These are phyloP conservation scores for Cyprinodon variegatus DNA, from an alignment of 2,113 vertebrate genomes.

Conservation along the genomic window DNA sequence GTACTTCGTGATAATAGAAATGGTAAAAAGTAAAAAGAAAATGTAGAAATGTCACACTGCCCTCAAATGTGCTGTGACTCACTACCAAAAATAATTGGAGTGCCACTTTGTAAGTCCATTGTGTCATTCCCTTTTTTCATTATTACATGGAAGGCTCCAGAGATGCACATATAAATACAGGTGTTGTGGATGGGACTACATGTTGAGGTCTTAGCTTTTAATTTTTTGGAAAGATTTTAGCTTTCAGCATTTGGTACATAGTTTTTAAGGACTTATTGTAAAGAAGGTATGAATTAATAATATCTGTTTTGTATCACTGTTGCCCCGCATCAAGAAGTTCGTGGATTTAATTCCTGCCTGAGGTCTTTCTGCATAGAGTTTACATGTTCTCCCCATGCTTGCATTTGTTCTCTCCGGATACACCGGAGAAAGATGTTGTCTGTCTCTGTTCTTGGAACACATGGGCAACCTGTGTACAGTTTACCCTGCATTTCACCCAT, in stretches of 20 bases:
- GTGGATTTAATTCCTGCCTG: too few species aligned
- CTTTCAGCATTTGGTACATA: neutral
- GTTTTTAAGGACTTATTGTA: neutral
- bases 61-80: constrained; percentile 22
- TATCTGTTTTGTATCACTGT: too few species aligned
- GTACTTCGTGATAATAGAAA: neutral
- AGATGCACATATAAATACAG: neutral
- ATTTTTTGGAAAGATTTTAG: neutral
- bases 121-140: constrained; percentile 12
- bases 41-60: constrained; percentile 26
- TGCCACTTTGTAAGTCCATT: neutral
- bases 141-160: neutral
- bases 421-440: too few species aligned
- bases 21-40: neutral
- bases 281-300: too few species aligned
- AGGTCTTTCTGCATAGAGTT: too few species aligned
- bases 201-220: neutral
- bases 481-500: too few species aligned
- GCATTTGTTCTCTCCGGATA: too few species aligned
- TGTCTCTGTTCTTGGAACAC: too few species aligned
- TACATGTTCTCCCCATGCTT: too few species aligned
- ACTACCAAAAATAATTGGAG: constrained; percentile 23
- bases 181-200: neutral
- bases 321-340: too few species aligned
- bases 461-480: too few species aligned